Conservation (phyloP, 2,888 invertebrate species). For the Rhaphigaster nebulosa region DNA sequence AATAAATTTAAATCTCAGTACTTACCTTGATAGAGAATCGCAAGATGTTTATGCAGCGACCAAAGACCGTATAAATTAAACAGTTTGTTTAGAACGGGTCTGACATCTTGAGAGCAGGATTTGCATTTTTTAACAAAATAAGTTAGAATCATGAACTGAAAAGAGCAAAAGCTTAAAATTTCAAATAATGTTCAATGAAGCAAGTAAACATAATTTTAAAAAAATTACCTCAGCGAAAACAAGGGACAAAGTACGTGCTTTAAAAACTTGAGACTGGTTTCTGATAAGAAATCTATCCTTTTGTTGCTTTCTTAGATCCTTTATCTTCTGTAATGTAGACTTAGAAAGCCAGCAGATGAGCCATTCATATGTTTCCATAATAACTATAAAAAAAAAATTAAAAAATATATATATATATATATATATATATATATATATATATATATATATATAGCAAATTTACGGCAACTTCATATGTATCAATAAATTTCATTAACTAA, state of each 20-base stretch:
- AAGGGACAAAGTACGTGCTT: slow-evolving; percentile 80
- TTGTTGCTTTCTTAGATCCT: slow-evolving; percentile 72
- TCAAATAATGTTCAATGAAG: not conserved
- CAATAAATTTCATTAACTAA: too few species aligned
- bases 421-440: too few species aligned
- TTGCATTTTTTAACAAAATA: slow-evolving; percentile 67
- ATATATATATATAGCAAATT: too few species aligned
- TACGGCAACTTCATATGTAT: too few species aligned
- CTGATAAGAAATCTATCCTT: slow-evolving; percentile 81
- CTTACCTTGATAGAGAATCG: slow-evolving; percentile 79
- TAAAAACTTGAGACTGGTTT: slow-evolving; percentile 85
- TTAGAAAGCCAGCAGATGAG: slow-evolving; percentile 84
- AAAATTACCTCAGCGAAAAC: slow-evolving; percentile 80
- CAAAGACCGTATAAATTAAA: slow-evolving; percentile 74
- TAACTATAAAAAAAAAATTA: slow-evolving; percentile 72
- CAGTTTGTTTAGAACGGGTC: slow-evolving; percentile 72
- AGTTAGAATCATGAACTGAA: slow-evolving; percentile 36
- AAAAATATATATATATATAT: too few species aligned
- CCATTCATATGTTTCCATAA: slow-evolving; percentile 84
- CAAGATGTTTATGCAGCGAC: slow-evolving; percentile 79
- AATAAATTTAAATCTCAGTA: not conserved
- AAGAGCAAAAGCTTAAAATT: not conserved
- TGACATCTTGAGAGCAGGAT: slow-evolving; percentile 66
- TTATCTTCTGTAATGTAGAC: slow-evolving; percentile 77
- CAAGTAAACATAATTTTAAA: not conserved